These are phyloP conservation scores for Dasypolia templi DNA, from an alignment of 2,888 invertebrate species.

Conservation along the genomic window DNA sequence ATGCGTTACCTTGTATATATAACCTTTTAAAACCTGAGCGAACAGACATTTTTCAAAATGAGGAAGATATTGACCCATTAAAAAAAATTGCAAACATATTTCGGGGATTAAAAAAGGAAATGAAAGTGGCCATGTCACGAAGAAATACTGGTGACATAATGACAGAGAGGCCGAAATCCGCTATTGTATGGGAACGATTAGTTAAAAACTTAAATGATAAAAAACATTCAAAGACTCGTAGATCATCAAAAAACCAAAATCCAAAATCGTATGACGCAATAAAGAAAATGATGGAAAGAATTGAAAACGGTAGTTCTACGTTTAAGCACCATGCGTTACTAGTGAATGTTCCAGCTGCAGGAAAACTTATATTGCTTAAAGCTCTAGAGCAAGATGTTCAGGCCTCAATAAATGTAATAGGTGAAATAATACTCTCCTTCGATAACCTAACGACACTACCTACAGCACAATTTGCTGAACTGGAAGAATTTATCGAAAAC, in stretches of 20 bases:
- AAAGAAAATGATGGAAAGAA: slow-evolving; percentile 72
- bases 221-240: slow-evolving; percentile 68
- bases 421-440: slow-evolving; percentile 70
- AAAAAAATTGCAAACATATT: slow-evolving; percentile 77
- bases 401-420: slow-evolving; percentile 71
- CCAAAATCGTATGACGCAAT: slow-evolving; percentile 75
- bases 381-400: slow-evolving; percentile 75
- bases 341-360: slow-evolving; percentile 72
- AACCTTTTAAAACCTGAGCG: slow-evolving; percentile 75
- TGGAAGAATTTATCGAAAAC: slow-evolving; percentile 77
- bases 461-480: slow-evolving; percentile 65
- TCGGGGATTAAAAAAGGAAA: slow-evolving; percentile 75
- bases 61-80: slow-evolving; percentile 43
- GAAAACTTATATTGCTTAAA: slow-evolving; percentile 78
- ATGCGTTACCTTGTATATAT: slow-evolving; percentile 83
- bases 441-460: slow-evolving; percentile 63
- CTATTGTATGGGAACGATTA: slow-evolving; percentile 81
- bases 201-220: slow-evolving; percentile 76
- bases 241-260: slow-evolving; percentile 61
- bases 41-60: slow-evolving; percentile 44
- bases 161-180: slow-evolving; percentile 77
- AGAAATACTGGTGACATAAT: slow-evolving; percentile 64
- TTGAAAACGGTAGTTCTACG: slow-evolving; percentile 71
- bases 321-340: slow-evolving; percentile 77
- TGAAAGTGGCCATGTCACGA: slow-evolving; percentile 68